Percentiles rank a stretch among this genome's conserved stretches.
phyloP scores from a whole-genome alignment of 1,140 invertebrate species.

The Brachionus asplanchnoidis region DNA sequence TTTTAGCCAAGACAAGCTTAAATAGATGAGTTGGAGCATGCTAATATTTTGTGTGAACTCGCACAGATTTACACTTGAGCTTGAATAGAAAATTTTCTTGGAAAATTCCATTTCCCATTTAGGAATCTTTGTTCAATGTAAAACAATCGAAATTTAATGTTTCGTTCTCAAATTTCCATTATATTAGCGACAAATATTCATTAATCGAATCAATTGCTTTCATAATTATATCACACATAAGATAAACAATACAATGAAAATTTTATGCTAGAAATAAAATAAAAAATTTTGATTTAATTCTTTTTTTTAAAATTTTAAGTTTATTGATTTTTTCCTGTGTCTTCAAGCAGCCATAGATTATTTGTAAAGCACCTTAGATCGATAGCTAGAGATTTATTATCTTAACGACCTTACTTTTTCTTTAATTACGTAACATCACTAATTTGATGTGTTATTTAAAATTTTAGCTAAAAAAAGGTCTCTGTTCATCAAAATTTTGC shows the following conservation, averaged over 20 bases:
- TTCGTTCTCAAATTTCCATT: neutral
- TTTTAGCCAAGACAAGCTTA: neutral
- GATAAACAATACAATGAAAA: neutral
- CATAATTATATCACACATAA: neutral
- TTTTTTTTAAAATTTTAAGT: slow-evolving; percentile 21
- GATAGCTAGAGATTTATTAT: neutral
- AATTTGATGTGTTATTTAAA: slow-evolving; percentile 6
- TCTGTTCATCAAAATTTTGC: neutral
- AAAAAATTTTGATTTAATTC: slow-evolving; percentile 6
- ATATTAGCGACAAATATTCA: slow-evolving; percentile 1
- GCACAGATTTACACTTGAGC: neutral
- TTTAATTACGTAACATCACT: neutral
- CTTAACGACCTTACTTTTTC: neutral
- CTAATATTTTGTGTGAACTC: neutral
- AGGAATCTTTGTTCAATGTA: neutral
- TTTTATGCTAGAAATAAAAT: slow-evolving; percentile 10
- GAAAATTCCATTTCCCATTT: neutral
- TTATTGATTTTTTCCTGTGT: slow-evolving; percentile 28
- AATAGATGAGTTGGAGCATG: neutral
- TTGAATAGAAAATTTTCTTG: neutral
- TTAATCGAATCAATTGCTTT: slow-evolving; percentile 29
- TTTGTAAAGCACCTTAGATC: neutral
- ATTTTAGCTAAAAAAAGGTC: neutral
- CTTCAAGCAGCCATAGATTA: neutral
- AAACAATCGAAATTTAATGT: slow-evolving; percentile 6